Evolutionary conservation across 2,113 vertebrate genomes (phyloP).

Genomic region (Myxocyprinus asiaticus): DNA sequence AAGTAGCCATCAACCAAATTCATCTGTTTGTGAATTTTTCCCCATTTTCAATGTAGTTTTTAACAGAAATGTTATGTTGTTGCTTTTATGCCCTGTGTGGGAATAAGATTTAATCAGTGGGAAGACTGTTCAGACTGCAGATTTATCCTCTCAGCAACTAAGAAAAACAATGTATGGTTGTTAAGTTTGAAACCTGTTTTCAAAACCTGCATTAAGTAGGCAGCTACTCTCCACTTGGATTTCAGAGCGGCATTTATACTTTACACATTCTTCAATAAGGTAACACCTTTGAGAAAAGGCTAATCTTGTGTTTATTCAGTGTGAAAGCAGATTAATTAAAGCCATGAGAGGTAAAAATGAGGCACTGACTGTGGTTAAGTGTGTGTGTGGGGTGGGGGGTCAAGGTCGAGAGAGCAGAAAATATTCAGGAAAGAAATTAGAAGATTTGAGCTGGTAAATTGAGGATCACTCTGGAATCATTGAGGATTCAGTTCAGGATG

Average conservation of each 20-base stretch:
- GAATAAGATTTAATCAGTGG: background rate
- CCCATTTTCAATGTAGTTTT: too few species aligned
- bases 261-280: slow-evolving; percentile 57
- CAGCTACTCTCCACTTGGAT: slow-evolving; percentile 39
- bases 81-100: background rate
- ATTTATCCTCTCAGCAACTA: background rate
- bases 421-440: background rate
- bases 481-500: background rate
- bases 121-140: background rate
- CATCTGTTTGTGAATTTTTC: too few species aligned
- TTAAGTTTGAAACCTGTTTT: background rate
- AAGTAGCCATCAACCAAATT: too few species aligned
- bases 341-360: too few species aligned
- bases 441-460: background rate
- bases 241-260: too few species aligned
- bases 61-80: too few species aligned
- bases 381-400: too few species aligned
- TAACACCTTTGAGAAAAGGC: slow-evolving; percentile 51
- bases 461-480: background rate
- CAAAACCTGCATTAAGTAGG: background rate
- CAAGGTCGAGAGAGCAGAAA: background rate
- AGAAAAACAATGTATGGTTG: too few species aligned
- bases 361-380: too few species aligned
- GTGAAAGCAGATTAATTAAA: slow-evolving; percentile 62
- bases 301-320: slow-evolving; percentile 58